Base-by-base conservation (phyloP, 2,888 invertebrate species). In the Ophonus ardosiacus region DNA sequence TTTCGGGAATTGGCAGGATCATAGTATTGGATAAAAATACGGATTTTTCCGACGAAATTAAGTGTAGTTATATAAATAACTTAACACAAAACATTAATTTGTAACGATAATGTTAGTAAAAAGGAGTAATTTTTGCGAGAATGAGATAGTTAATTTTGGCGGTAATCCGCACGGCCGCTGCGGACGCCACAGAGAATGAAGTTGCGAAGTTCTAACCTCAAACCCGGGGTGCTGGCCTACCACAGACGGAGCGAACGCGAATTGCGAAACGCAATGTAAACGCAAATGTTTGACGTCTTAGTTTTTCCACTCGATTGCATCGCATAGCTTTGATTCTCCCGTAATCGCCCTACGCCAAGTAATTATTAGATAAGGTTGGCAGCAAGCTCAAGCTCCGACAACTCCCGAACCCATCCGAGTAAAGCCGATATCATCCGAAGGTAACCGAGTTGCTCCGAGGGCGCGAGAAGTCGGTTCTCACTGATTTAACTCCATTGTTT, bases 341-440 rank as follows among this genome's bases (percentile, higher is more conserved):
- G 81, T 81, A 81, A 71, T 81, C 81, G 57, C 57, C 51, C 68
- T 51, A 81, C 71, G 71, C 68, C 71, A 65, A 68, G 81, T 81
- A 81, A 81, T 81, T 81, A 81, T 81, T 81, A 71, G 81, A 81
- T 81, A 81, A 81, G 56, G 81, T 74, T 74, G 40, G 43, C 71
- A 74, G 71, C 40, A 74, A 43, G 71, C 71, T 40, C 40, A 74
- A 43, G 71, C 71, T 17, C 71, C 40, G 18, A 10, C 71, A 63
- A 63, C 21, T 63, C 63, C 63, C 63, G 63, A 24, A 63, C 8
- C 13, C 63, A 15, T n/a, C 68, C 40, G 68, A 68, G 7, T 31
- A n/a, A 68, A 15, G 31, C 43, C 71, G 71, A 74, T 18, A 43
- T 40, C 43, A 17, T 31, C 24, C 74, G 74, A 43, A 74, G 56